A percentile compares a stretch with the other conserved stretches of the same genome.
These are phyloP conservation scores for Hypsopygia costalis DNA, from an alignment of 2,888 invertebrate species.

Conservation along the genomic window DNA sequence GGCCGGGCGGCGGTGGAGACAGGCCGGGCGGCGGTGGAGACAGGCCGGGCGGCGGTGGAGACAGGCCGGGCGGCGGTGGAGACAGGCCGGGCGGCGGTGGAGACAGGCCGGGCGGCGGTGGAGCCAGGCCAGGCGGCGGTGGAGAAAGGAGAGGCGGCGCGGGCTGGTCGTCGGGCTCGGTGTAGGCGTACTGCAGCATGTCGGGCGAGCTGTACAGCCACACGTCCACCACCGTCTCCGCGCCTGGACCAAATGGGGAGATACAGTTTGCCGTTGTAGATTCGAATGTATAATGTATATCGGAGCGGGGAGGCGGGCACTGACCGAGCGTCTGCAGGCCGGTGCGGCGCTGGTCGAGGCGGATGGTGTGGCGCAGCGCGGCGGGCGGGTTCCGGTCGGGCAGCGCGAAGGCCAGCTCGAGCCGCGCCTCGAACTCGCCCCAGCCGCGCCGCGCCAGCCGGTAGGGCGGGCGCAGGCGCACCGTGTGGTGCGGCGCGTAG, in stretches of 20 bases:
- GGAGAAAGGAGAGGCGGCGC: no score
- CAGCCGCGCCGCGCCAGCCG: conserved; percentile 92
- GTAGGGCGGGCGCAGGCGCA: conserved; percentile 89
- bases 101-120: background rate
- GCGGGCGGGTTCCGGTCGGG: conserved; percentile 88
- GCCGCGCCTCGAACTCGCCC: conserved; percentile 94
- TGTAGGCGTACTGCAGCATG: conserved; percentile 58
- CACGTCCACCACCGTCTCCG: conserved; percentile 89
- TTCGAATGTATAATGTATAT: no score
- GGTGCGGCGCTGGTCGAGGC: conserved; percentile 89
- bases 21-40: no score
- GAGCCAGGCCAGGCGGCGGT: no score
- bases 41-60: no score
- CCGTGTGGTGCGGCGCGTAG: conserved; percentile 92
- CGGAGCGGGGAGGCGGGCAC: conserved; percentile 23
- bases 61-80: no score
- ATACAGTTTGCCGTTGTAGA: no score
- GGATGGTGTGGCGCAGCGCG: conserved; percentile 88
- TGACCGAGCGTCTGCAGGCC: conserved; percentile 90
- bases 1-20: no score
- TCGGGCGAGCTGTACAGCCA: conserved; percentile 81
- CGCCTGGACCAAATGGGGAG: no score
- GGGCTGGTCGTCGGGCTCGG: conserved; percentile 29
- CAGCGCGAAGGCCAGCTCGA: conserved; percentile 88
- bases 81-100: no score